phyloP scores from a whole-genome alignment of 2,888 invertebrate species.

The Rapana venosa region DNA sequence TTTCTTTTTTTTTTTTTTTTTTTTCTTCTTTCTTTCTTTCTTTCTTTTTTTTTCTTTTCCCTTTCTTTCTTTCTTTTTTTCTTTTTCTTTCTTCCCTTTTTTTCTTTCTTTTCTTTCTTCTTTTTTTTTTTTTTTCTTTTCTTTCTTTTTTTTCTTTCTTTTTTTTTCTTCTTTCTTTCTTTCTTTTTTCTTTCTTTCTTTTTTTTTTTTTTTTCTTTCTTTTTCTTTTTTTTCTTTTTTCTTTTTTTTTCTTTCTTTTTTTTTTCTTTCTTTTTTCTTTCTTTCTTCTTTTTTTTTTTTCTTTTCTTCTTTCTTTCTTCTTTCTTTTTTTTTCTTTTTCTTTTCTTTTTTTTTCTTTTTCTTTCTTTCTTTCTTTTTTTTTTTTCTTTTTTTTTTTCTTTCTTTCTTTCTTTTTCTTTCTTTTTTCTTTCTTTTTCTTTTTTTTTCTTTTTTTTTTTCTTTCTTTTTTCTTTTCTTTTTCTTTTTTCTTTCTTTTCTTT shows the following conservation, averaged over 20 bases:
- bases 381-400: not conserved
- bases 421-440: not conserved
- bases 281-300: not conserved
- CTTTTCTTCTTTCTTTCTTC: not conserved
- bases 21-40: too few relatives aligned
- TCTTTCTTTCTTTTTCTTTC: not conserved
- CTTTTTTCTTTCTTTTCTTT: not conserved
- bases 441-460: not conserved
- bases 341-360: not conserved
- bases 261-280: not conserved
- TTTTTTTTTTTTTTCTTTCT: too few relatives aligned
- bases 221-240: not conserved
- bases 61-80: too few relatives aligned
- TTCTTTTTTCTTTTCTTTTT: not conserved
- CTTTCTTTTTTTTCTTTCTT: too few relatives aligned
- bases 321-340: not conserved
- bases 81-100: too few relatives aligned
- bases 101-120: too few relatives aligned
- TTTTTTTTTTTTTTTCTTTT: not conserved
- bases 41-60: too few relatives aligned
- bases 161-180: not conserved
- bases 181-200: not conserved
- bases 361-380: not conserved
- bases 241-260: not conserved
- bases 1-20: too few relatives aligned